phyloP scores from a whole-genome alignment of 2,113 vertebrate genomes.

The Panthera leo region DNA sequence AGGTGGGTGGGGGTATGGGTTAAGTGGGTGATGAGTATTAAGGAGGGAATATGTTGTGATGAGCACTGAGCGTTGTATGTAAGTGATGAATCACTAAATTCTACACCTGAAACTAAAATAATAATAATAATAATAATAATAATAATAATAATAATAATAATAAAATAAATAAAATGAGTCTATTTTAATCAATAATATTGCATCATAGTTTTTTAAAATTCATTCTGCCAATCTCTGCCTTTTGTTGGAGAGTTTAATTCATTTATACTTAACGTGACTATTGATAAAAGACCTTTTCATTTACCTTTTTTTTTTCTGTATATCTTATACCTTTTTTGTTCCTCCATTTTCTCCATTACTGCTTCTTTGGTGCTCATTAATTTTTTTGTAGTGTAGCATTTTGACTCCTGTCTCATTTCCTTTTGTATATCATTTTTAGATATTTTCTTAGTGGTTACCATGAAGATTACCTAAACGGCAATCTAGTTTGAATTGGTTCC shows the following conservation, averaged over 20 bases:
- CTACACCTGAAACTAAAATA: not conserved
- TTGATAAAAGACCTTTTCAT: not conserved
- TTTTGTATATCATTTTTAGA: not conserved
- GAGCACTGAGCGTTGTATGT: not conserved
- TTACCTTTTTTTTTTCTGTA: not conserved
- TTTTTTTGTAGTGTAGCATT: not conserved
- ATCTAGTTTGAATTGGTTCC: not conserved
- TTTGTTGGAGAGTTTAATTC: not conserved
- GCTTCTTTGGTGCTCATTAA: not conserved
- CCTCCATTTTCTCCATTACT: not conserved
- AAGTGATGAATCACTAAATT: not conserved
- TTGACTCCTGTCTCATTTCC: not conserved
- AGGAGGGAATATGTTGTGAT: not conserved
- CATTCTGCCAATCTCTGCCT: not conserved
- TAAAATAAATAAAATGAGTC: not conserved
- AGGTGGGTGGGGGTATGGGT: not conserved
- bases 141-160: not conserved
- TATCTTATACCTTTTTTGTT: not conserved
- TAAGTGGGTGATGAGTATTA: not conserved
- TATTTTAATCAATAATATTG: not conserved
- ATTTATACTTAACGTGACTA: not conserved
- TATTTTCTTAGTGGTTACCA: not conserved
- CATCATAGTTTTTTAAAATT: not conserved
- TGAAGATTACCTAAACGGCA: not conserved
- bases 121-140: too few relatives aligned